Conservation (phyloP, 2,888 invertebrate genomes). For the Shargacucullia verbasci region DNA sequence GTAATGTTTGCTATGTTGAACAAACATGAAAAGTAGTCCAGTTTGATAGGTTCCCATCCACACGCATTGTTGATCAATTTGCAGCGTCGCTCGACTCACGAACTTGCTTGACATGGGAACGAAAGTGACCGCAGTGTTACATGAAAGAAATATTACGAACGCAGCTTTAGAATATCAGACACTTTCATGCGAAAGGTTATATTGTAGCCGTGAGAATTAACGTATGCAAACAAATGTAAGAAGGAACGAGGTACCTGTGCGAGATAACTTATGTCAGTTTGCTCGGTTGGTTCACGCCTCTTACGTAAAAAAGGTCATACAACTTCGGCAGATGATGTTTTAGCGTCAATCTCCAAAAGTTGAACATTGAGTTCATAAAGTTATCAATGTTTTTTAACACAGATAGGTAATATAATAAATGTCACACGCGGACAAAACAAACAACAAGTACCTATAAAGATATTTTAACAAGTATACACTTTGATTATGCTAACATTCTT, state of each 20-base stretch:
- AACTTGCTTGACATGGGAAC: constrained; percentile 64
- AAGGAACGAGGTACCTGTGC: constrained; percentile 54
- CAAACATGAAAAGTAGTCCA: constrained; percentile 52
- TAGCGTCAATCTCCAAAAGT: constrained; percentile 19
- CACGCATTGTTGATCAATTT: constrained; percentile 67
- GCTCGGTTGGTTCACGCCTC: constrained; percentile 75
- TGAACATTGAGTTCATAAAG: constrained; percentile 13
- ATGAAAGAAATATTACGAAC: constrained; percentile 59
- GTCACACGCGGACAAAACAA: too few relatives aligned
- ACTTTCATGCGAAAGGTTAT: constrained; percentile 76
- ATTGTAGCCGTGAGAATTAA: constrained; percentile 79
- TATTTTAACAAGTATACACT: too few relatives aligned
- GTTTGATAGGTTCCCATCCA: constrained; percentile 59
- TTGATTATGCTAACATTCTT: too few relatives aligned
- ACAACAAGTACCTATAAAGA: too few relatives aligned
- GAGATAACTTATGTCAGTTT: constrained; percentile 66
- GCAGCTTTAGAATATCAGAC: constrained; percentile 66
- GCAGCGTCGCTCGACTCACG: constrained; percentile 58
- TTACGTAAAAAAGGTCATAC: constrained; percentile 80
- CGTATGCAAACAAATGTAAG: constrained; percentile 68
- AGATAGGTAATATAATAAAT: too few relatives aligned
- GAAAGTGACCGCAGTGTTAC: constrained; percentile 65
- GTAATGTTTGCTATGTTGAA: constrained; percentile 53
- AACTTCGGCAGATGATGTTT: constrained; percentile 26
- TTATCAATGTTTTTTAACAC: constrained; percentile 6